Evolutionary conservation across 2,113 vertebrate species (phyloP).

Genomic region (Tachysurus vachellii): DNA sequence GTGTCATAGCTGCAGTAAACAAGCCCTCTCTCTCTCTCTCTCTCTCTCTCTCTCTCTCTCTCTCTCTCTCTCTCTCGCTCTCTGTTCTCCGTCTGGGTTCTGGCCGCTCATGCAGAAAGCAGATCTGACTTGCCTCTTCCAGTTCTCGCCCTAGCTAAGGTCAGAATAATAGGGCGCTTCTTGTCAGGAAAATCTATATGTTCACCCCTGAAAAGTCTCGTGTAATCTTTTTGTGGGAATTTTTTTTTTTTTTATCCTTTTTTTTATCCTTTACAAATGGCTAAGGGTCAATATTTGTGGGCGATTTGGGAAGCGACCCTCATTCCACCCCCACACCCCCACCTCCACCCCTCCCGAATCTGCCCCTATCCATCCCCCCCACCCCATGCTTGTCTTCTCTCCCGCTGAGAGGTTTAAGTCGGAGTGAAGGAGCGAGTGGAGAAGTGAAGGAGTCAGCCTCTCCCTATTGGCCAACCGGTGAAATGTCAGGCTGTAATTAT

Average conservation of each 20-base stretch:
- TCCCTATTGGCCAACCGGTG: slow-evolving; percentile 56
- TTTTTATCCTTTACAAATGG: slow-evolving; percentile 38
- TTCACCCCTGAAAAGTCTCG: slow-evolving; percentile 71
- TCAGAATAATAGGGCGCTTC: slow-evolving; percentile 70
- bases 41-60: slow-evolving; percentile 14
- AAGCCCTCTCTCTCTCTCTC: slow-evolving; percentile 63
- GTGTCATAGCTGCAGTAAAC: slow-evolving; percentile 81
- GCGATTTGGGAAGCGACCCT: slow-evolving; percentile 59
- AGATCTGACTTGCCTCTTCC: slow-evolving; percentile 67
- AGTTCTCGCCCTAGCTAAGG: slow-evolving; percentile 65
- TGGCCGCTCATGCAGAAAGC: slow-evolving; percentile 80
- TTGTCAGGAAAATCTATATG: slow-evolving; percentile 81
- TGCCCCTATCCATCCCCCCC: slow-evolving; percentile 30
- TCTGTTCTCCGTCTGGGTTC: slow-evolving; percentile 60
- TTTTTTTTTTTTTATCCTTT: slow-evolving; percentile 56
- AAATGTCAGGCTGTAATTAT: slow-evolving; percentile 66
- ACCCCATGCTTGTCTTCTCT: slow-evolving; percentile 35
- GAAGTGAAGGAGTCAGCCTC: slow-evolving; percentile 42
- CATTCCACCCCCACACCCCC: slow-evolving; percentile 37
- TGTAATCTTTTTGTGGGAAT: slow-evolving; percentile 65
- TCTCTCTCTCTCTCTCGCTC: background rate
- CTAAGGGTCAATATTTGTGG: slow-evolving; percentile 53
- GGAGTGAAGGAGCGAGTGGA: slow-evolving; percentile 36
- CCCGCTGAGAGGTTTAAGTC: slow-evolving; percentile 46
- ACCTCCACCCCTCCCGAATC: background rate